Evolutionary conservation across 2,888 invertebrate species (phyloP).

Genomic region (Chaitophorus viminalis): DNA sequence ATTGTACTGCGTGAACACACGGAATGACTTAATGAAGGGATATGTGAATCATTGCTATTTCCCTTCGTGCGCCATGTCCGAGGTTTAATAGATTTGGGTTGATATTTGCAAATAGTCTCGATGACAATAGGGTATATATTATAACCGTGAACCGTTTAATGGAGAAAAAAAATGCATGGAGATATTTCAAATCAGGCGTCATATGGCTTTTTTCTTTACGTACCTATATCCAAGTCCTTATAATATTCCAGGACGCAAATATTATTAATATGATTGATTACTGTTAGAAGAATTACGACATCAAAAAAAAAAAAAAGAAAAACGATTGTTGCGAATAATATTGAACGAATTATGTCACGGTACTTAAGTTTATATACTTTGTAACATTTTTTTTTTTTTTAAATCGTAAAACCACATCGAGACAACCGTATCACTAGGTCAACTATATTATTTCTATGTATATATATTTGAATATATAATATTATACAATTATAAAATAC

Average conservation of each 20-base stretch:
- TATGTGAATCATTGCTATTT: slow-evolving; percentile 26
- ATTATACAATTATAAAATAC: no score
- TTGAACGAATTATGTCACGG: slow-evolving; percentile 20
- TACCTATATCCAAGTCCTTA: slow-evolving; percentile 16
- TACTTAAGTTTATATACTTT: background rate
- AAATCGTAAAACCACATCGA: background rate
- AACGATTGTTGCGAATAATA: slow-evolving; percentile 10
- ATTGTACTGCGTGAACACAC: slow-evolving; percentile 2
- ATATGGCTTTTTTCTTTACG: slow-evolving; percentile 9
- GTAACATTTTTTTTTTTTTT: background rate
- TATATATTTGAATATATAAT: background rate
- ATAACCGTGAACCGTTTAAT: background rate
- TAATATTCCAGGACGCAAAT: slow-evolving; percentile 12
- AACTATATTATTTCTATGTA: background rate
- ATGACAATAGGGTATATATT: slow-evolving; percentile 34
- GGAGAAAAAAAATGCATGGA: background rate
- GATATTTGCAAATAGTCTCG: slow-evolving; percentile 45
- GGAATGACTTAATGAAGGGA: slow-evolving; percentile 59
- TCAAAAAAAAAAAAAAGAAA: slow-evolving; percentile 23
- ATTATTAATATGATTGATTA: slow-evolving; percentile 45
- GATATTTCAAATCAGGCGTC: slow-evolving; percentile 16
- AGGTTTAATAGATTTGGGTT: slow-evolving; percentile 16
- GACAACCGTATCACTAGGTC: background rate
- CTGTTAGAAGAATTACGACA: slow-evolving; percentile 16
- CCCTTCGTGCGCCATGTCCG: slow-evolving; percentile 16